Percentiles rank a stretch among this genome's conserved stretches.
These are phyloP conservation scores for Laticauda laticaudata DNA, from an alignment of 2,113 vertebrate species.

Conservation along the genomic window DNA sequence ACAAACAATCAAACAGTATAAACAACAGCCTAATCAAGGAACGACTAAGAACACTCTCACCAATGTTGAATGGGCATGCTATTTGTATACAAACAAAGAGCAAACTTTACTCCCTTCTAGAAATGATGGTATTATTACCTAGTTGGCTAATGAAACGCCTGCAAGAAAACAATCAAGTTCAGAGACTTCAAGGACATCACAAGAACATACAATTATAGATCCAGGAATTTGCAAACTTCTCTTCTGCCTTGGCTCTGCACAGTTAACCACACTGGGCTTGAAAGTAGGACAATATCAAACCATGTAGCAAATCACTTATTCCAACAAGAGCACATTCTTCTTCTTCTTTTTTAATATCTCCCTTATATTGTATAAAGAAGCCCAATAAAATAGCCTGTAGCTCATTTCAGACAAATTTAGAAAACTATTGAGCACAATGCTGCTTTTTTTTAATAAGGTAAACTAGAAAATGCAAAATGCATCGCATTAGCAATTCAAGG, in stretches of 20 bases:
- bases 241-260: neutral
- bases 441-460: neutral
- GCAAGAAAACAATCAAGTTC: neutral
- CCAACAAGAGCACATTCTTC: neutral
- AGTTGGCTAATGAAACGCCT: neutral
- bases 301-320: slow-evolving; percentile 1
- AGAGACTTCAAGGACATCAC: neutral
- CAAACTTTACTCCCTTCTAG: neutral
- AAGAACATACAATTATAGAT: neutral
- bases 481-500: neutral
- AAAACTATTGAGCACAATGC: neutral
- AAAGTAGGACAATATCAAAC: slow-evolving; percentile 11
- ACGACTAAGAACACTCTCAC: neutral
- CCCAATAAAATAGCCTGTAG: neutral
- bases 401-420: slow-evolving; percentile 12
- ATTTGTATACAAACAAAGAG: neutral
- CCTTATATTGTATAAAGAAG: neutral
- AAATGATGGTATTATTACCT: neutral
- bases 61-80: neutral
- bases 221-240: neutral
- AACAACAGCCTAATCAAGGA: neutral
- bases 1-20: neutral
- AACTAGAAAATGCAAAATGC: neutral
- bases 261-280: neutral
- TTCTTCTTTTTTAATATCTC: neutral